Evolutionary conservation across 2,113 vertebrate genomes (phyloP), one percentile per base, ranked within the genome.

Genomic region (Lamprotornis superbus): DNA sequence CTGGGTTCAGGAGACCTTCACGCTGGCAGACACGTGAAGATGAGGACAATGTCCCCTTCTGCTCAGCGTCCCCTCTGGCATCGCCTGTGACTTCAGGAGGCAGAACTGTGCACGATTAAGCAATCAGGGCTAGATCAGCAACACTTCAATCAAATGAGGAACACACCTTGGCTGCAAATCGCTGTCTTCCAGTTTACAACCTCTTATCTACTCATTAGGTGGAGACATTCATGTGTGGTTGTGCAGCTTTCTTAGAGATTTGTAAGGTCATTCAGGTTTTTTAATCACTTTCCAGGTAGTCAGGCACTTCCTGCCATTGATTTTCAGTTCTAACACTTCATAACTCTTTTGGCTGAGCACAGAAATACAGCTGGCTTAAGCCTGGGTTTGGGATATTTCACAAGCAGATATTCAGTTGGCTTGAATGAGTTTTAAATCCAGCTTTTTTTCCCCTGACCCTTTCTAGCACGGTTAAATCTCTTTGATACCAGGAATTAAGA

Each of bases 71-170:
- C 77, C 71, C 60, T 89, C 76, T 31, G 73, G 5, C 46, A 74
- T 4, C 0, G 3, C 70, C 82, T 28, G 57, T 5, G 70, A 11
- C 86, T 87, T 90, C 69, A 1, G 22, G 93, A 95, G 90, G 89
- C 65, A 95, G 90, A 53, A 50, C 80, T 57, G 86, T n/a, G 74
- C 57, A 9, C 5, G 89, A 97, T 95, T 91, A 76, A 80, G 88
- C 77, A 96, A 96, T 96, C 88, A 93, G 24, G 21, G 31, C 87
- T 52, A 33, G 86, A 93, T 93, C 75, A 96, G 77, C 91, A 91
- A 78, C 73, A n/a, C 88, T 96, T 89, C 83, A 81, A 92, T 96
- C 91, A 90, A 71, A 47, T 7, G 75, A 94, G 92, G 95, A 96
- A 95, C 69, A 59, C 60, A 82, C 87, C 83, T 91, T 82, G 94